These are phyloP conservation scores for Plebejus melissa DNA, from an alignment of 2,888 invertebrate species.

Conservation along the genomic window DNA sequence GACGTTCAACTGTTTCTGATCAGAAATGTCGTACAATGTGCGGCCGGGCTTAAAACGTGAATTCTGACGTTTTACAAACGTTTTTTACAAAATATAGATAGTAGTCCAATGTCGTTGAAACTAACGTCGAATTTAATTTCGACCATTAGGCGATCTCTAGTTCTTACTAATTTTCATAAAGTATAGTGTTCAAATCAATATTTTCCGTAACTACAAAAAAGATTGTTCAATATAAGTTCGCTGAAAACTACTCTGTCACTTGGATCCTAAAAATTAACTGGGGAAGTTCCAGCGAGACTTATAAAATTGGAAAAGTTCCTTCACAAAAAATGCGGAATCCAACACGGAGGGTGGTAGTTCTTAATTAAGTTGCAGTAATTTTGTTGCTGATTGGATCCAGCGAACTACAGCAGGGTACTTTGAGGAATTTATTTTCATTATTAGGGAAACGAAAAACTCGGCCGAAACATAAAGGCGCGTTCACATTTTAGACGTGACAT, in stretches of 20 bases:
- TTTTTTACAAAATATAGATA: too few relatives aligned
- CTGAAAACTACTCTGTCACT: neutral
- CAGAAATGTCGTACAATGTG: too few relatives aligned
- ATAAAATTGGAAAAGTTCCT: neutral
- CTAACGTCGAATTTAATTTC: too few relatives aligned
- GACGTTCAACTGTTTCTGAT: too few relatives aligned
- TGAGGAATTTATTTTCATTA: neutral
- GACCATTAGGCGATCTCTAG: too few relatives aligned
- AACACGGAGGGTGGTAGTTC: neutral
- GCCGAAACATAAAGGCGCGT: neutral
- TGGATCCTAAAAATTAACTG: neutral
- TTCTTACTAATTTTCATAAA: too few relatives aligned
- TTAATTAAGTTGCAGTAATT: conserved; percentile 14
- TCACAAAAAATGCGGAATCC: conserved; percentile 3
- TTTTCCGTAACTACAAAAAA: too few relatives aligned
- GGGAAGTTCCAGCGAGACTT: neutral
- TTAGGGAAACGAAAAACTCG: neutral
- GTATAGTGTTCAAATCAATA: too few relatives aligned
- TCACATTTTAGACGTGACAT: neutral
- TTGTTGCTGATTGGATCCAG: neutral
- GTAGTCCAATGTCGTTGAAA: too few relatives aligned
- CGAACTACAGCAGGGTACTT: neutral
- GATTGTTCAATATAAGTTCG: neutral
- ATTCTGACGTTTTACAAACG: too few relatives aligned
- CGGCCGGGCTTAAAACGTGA: too few relatives aligned